A percentile compares a stretch with the other conserved stretches of the same genome.
phyloP scores from a whole-genome alignment of 2,888 invertebrate genomes.

The Temnothorax unifasciatus region DNA sequence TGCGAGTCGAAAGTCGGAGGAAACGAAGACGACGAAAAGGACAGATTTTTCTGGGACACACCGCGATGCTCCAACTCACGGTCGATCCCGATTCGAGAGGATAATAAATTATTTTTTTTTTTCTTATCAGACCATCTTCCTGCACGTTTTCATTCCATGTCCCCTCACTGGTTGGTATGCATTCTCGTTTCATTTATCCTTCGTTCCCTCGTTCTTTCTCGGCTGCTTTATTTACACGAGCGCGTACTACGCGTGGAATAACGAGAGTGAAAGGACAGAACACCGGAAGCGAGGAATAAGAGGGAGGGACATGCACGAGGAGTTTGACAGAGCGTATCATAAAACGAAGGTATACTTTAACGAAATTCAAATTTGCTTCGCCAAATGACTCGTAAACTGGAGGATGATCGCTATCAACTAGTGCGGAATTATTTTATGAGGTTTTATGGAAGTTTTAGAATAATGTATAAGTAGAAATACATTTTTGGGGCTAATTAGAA shows the following conservation, averaged over 20 bases:
- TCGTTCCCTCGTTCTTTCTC: constrained; percentile 42
- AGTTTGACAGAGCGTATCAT: constrained; percentile 6
- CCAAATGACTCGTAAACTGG: constrained; percentile 18
- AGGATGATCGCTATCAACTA: background rate
- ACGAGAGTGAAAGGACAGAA: constrained; percentile 42
- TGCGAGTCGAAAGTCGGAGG: constrained; percentile 63
- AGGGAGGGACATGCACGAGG: background rate
- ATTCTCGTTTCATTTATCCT: constrained; percentile 36
- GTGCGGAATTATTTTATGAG: background rate
- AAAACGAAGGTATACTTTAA: constrained; percentile 11
- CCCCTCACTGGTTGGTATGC: constrained; percentile 1
- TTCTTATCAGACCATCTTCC: constrained; percentile 48
- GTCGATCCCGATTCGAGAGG: constrained; percentile 78
- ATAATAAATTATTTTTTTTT: constrained; percentile 84
- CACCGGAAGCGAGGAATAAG: constrained; percentile 23
- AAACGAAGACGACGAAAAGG: constrained; percentile 65
- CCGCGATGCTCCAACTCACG: constrained; percentile 47
- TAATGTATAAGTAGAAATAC: background rate
- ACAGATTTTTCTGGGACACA: constrained; percentile 76
- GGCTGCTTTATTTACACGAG: constrained; percentile 67
- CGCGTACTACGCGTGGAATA: constrained; percentile 52
- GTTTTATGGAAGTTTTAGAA: background rate
- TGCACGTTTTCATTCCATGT: constrained; percentile 14
- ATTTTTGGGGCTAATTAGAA: constrained; percentile 9
- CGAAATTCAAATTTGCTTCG: constrained; percentile 26